These are phyloP conservation scores for Tethea ocularis DNA, from an alignment of 2,888 invertebrate genomes.

Conservation along the genomic window DNA sequence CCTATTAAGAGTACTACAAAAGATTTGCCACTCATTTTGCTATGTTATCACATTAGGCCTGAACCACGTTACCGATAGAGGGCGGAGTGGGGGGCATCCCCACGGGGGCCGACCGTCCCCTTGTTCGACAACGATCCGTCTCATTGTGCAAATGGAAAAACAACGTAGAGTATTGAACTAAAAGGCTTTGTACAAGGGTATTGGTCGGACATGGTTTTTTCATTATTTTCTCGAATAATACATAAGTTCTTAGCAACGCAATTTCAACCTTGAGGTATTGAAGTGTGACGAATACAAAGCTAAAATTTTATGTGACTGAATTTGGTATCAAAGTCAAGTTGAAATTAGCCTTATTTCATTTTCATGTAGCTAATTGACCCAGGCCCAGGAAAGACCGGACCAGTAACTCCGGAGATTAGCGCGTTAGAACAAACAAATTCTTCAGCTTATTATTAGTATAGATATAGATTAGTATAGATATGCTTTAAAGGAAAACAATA, in stretches of 20 bases:
- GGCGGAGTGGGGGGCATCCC: constrained; percentile 13
- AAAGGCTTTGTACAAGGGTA: constrained; percentile 11
- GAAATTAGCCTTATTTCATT: no score
- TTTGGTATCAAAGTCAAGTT: no score
- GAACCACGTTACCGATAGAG: not conserved
- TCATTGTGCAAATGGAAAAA: constrained; percentile 35
- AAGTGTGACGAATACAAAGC: not conserved
- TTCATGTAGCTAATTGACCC: no score
- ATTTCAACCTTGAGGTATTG: not conserved
- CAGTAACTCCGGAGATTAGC: no score
- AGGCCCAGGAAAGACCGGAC: no score
- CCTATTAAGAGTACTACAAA: not conserved
- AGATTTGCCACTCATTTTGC: constrained; percentile 6
- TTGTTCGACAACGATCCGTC: constrained; percentile 18
- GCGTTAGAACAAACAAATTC: no score
- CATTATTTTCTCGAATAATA: constrained; percentile 8
- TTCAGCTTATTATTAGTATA: no score
- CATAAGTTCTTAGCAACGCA: not conserved
- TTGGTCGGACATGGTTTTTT: constrained; percentile 7
- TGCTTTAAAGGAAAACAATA: no score
- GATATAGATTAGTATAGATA: no score
- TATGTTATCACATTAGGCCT: constrained; percentile 18
- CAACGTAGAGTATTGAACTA: constrained; percentile 20
- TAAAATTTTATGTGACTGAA: not conserved
- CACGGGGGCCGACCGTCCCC: constrained; percentile 5